Base-by-base conservation (phyloP, 2,113 vertebrate genomes). In the Lethenteron reissneri region DNA sequence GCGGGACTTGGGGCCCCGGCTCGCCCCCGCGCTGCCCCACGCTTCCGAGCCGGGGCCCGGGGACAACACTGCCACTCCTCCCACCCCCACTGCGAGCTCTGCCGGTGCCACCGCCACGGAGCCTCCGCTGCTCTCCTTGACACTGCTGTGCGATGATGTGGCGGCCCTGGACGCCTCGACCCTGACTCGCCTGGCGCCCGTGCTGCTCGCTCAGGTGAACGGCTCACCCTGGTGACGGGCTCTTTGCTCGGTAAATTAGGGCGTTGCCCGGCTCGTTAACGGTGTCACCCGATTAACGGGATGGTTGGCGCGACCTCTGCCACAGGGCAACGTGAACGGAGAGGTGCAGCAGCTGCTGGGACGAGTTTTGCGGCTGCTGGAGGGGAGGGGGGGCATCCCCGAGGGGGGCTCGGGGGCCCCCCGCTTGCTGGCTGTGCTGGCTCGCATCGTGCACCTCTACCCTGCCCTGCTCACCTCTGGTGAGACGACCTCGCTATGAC, bases 391-490 rank as follows among this genome's bases (percentile, higher is more conserved):
- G 41, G 41, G 41, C 41, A 41, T 41, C 15, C n/a, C 83, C 3
- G 80, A 85, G 0, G 86, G n/a, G 57, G 82, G 79, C 8, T 81
- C 83, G 73, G 76, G n/a, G 3, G 75, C 76, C 58, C 79, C 73
- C 10, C 80, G 81, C 73, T 79, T 84, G 1, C 84, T 99, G 57
- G 88, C 92, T 0, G 13, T 89, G 56, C 73, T 97, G 74, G 83
- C 84, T 58, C 82, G 78, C 73, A 74, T 88, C 57, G 71, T 85
- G 75, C 77, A 78, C 41, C 81, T 84, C 17, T 79, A 79, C 72
- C 85, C 87, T 0, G 79, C 81, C 58, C 76, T 78, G 77, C 79
- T 99, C 25, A 84, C 75, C 7, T 81, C 89, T 82, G 91, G 92
- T 95, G 78, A 74, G 74, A 41, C 2, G 2, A 57, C 58, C 59